Percentiles rank a stretch among this genome's conserved stretches.
Evolutionary conservation across 1,140 invertebrate species (phyloP).

Genomic region (Micrasema minimum): DNA sequence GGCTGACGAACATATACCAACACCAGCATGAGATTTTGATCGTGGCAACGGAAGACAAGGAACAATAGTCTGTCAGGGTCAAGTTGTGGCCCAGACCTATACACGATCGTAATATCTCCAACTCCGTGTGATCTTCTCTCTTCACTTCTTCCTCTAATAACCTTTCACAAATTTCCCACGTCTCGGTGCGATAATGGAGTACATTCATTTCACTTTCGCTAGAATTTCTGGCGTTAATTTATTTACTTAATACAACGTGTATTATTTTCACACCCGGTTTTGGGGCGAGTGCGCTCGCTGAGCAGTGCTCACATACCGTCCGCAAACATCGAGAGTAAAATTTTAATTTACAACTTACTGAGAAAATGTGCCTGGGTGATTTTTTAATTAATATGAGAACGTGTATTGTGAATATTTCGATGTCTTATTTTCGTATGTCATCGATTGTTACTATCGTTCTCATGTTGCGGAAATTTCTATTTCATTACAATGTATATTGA

Average conservation of each 20-base stretch:
- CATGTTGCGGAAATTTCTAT: no score
- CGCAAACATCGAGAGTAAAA: conserved; percentile 10
- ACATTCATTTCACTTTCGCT: conserved; percentile 23
- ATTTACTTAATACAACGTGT: neutral
- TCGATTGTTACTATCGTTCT: neutral
- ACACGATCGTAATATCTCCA: neutral
- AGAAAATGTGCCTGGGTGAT: neutral
- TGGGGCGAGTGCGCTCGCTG: no score
- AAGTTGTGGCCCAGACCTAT: conserved; percentile 16
- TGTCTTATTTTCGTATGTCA: neutral
- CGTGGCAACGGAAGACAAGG: neutral
- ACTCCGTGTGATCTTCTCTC: no score
- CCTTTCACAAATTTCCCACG: conserved; percentile 32
- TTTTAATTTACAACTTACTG: neutral
- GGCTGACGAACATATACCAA: neutral
- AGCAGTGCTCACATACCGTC: conserved; percentile 5
- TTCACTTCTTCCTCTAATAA: no score
- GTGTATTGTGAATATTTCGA: neutral
- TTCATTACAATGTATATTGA: no score
- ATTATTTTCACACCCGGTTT: neutral
- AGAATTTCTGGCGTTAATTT: conserved; percentile 18
- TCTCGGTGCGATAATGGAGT: conserved; percentile 19
- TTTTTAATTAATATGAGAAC: neutral
- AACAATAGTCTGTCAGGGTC: conserved; percentile 15
- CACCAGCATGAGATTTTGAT: neutral